A percentile compares a stretch with the other conserved stretches of the same genome.
These are phyloP conservation scores for Takifugu flavidus DNA, from an alignment of 2,113 vertebrate genomes.

Conservation along the genomic window DNA sequence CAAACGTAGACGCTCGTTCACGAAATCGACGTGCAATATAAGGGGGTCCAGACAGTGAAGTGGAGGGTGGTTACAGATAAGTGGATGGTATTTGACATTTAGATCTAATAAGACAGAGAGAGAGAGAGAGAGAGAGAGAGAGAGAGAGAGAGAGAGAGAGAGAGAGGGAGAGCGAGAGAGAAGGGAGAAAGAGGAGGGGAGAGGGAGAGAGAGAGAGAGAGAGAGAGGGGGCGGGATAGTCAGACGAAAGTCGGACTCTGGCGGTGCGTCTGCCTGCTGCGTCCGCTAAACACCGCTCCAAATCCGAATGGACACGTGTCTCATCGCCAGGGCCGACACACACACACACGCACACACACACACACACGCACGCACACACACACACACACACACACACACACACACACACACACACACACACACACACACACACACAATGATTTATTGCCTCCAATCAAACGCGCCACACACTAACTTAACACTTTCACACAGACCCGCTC, in stretches of 20 bases:
- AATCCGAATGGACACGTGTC: conserved; percentile 79
- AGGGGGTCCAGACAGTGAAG: conserved; percentile 50
- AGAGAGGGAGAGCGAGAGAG: neutral
- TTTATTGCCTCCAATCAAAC: conserved; percentile 83
- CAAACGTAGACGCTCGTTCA: conserved; percentile 4
- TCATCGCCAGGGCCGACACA: conserved; percentile 68
- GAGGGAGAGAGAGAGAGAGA: conserved; percentile 1
- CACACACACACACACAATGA: conserved; percentile 64
- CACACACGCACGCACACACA: neutral
- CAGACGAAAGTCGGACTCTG: conserved; percentile 25
- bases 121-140: too few species aligned
- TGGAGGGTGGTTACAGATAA: conserved; percentile 38
- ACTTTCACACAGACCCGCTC: conserved; percentile 72
- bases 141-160: neutral
- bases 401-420: neutral
- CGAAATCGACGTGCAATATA: conserved; percentile 40
- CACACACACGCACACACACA: neutral
- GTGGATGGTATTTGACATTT: conserved; percentile 36
- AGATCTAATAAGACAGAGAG: conserved; percentile 22
- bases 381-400: conserved; percentile 38
- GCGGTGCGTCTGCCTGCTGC: conserved; percentile 43
- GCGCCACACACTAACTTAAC: conserved; percentile 71
- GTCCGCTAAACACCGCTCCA: conserved; percentile 65
- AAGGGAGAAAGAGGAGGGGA: neutral
- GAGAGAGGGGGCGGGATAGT: neutral